These are phyloP conservation scores for Drosophila bocqueti DNA, from an alignment of 1,140 invertebrate genomes.

Conservation along the genomic window DNA sequence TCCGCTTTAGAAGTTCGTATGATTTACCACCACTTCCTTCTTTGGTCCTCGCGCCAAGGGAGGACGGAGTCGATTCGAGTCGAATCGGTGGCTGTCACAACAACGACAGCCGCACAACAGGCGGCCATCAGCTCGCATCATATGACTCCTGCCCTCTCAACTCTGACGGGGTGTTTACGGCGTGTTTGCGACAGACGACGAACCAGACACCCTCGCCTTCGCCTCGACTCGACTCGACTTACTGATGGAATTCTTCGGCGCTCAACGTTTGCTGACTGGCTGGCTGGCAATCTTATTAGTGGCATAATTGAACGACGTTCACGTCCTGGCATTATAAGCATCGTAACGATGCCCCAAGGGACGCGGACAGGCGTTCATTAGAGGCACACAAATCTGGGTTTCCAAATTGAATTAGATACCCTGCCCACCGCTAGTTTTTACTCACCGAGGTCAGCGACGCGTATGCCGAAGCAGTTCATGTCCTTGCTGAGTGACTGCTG, in stretches of 20 bases:
- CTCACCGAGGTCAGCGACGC: slow-evolving; percentile 87
- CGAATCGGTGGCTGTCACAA: slow-evolving; percentile 64
- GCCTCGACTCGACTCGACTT: slow-evolving; percentile 1
- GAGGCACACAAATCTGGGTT: slow-evolving; percentile 54
- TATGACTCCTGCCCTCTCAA: slow-evolving; percentile 69
- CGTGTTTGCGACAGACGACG: slow-evolving; percentile 16
- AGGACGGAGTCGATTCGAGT: slow-evolving; percentile 27
- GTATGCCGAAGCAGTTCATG: slow-evolving; percentile 85
- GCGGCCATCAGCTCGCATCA: slow-evolving; percentile 55
- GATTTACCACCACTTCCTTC: slow-evolving; percentile 46
- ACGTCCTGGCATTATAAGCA: slow-evolving; percentile 43
- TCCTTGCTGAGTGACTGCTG: slow-evolving; percentile 81
- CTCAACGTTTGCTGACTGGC: slow-evolving; percentile 58
- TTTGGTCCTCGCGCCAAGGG: slow-evolving; percentile 3
- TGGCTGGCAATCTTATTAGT: slow-evolving; percentile 73
- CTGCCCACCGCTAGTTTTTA: slow-evolving; percentile 25
- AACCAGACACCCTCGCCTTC: slow-evolving; percentile 51
- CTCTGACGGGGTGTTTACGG: slow-evolving; percentile 57
- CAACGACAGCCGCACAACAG: slow-evolving; percentile 55
- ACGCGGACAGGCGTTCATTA: slow-evolving; percentile 50
- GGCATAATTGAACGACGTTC: slow-evolving; percentile 59
- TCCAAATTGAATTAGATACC: slow-evolving; percentile 62
- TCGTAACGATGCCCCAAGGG: slow-evolving; percentile 53
- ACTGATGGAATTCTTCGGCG: slow-evolving; percentile 68
- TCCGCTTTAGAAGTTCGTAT: slow-evolving; percentile 54